Conservation (phyloP, 2,888 invertebrate species). For the Noctuana brunneofusca region DNA sequence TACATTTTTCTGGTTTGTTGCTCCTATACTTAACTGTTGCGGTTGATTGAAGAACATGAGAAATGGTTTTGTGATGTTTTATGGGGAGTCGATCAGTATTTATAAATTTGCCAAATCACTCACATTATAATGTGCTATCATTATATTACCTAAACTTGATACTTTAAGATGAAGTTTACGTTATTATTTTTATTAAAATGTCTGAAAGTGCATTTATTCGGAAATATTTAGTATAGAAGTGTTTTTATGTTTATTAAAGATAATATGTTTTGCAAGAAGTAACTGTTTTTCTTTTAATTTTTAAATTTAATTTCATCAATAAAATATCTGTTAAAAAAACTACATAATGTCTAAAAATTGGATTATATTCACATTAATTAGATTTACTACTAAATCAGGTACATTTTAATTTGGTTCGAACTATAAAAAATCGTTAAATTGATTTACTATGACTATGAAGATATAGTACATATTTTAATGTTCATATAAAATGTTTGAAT, state of each 20-base stretch:
- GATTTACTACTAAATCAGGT: too few species aligned
- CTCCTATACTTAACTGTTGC: not conserved
- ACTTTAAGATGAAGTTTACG: not conserved
- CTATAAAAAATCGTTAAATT: too few species aligned
- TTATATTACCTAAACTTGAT: not conserved
- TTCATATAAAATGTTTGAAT: too few species aligned
- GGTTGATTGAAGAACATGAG: not conserved
- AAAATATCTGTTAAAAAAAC: too few species aligned
- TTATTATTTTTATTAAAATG: not conserved
- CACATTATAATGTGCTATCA: not conserved
- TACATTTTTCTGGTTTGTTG: not conserved
- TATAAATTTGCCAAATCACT: conserved; percentile 18
- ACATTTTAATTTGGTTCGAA: too few species aligned
- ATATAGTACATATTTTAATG: too few species aligned
- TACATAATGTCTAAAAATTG: too few species aligned
- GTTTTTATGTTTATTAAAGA: not conserved
- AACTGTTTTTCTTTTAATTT: not conserved
- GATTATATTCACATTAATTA: too few species aligned
- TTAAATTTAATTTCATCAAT: not conserved
- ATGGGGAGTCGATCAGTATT: conserved; percentile 14
- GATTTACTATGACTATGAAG: too few species aligned
- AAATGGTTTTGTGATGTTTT: conserved; percentile 10
- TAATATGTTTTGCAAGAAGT: not conserved
- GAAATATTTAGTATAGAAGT: conserved; percentile 10
- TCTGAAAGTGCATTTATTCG: conserved; percentile 28